phyloP scores from a whole-genome alignment of 2,888 invertebrate genomes.

The Lacanobia wlatinum region DNA sequence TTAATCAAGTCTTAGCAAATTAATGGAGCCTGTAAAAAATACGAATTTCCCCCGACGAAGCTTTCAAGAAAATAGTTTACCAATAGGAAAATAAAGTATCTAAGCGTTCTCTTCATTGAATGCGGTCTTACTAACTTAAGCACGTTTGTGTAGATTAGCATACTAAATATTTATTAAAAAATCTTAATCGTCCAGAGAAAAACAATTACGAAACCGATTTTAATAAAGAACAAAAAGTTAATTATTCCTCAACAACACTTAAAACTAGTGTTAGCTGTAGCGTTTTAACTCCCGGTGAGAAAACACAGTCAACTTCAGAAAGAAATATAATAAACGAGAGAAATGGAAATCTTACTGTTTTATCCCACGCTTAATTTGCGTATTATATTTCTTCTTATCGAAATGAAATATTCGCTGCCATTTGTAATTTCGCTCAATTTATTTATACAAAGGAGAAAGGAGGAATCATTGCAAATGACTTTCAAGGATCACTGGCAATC shows the following conservation, averaged over 20 bases:
- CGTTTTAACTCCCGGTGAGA: not conserved
- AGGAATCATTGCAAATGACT: slow-evolving; percentile 49
- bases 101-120: slow-evolving; percentile 15
- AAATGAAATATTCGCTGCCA: slow-evolving; percentile 48
- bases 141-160: not conserved
- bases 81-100: slow-evolving; percentile 20
- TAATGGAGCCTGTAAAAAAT: slow-evolving; percentile 9
- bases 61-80: slow-evolving; percentile 1
- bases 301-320: slow-evolving; percentile 27
- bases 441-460: slow-evolving; percentile 37
- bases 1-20: slow-evolving; percentile 4
- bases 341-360: slow-evolving; percentile 42
- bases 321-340: slow-evolving; percentile 37
- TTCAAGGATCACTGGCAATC: slow-evolving; percentile 45
- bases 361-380: slow-evolving; percentile 53
- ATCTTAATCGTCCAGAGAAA: not conserved
- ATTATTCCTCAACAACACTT: not conserved
- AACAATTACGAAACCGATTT: slow-evolving; percentile 21
- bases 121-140: not conserved
- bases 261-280: slow-evolving; percentile 12
- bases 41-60: slow-evolving; percentile 2
- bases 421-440: slow-evolving; percentile 46
- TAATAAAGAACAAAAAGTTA: slow-evolving; percentile 17
- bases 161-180: not conserved
- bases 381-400: slow-evolving; percentile 39